Evolutionary conservation across 2,113 vertebrate species (phyloP).

Genomic region (Xiphophorus maculatus): DNA sequence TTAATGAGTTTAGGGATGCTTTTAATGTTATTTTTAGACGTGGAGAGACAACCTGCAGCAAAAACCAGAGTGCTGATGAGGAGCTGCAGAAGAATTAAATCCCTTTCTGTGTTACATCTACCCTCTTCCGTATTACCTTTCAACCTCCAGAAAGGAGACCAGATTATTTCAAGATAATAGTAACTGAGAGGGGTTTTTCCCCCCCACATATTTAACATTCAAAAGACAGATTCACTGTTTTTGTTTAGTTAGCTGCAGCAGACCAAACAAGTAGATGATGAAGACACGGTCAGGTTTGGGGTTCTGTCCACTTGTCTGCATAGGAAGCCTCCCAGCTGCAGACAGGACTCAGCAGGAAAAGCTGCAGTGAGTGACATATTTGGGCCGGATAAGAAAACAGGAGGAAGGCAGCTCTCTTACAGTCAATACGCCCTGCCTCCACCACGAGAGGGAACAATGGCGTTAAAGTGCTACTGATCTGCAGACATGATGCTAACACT

Average conservation of each 20-base stretch:
- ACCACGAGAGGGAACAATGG: conserved; percentile 5
- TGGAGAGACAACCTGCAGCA: conserved; percentile 12
- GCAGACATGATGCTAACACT: conserved; percentile 43
- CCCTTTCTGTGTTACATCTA: conserved; percentile 1
- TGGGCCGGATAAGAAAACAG: conserved; percentile 46
- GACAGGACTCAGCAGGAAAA: conserved; percentile 55
- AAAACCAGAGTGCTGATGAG: background rate
- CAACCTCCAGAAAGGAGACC: background rate
- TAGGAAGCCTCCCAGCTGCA: conserved; percentile 47
- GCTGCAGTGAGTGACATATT: conserved; percentile 67
- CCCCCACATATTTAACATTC: background rate
- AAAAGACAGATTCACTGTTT: background rate
- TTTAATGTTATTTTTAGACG: conserved; percentile 48
- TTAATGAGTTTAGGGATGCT: conserved; percentile 47
- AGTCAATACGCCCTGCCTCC: conserved; percentile 42
- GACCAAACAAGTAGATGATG: conserved; percentile 7
- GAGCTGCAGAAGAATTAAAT: background rate
- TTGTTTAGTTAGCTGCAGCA: conserved; percentile 7
- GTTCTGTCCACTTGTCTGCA: conserved; percentile 20
- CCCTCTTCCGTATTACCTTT: background rate
- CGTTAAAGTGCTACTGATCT: conserved; percentile 49
- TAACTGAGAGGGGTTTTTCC: background rate
- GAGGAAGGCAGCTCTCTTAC: conserved; percentile 42
- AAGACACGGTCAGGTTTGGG: conserved; percentile 33
- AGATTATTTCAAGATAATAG: conserved; percentile 1